Evolutionary conservation across 2,113 vertebrate species (phyloP), one percentile per base, ranked within the genome.

Genomic region (Xiphophorus couchianus): DNA sequence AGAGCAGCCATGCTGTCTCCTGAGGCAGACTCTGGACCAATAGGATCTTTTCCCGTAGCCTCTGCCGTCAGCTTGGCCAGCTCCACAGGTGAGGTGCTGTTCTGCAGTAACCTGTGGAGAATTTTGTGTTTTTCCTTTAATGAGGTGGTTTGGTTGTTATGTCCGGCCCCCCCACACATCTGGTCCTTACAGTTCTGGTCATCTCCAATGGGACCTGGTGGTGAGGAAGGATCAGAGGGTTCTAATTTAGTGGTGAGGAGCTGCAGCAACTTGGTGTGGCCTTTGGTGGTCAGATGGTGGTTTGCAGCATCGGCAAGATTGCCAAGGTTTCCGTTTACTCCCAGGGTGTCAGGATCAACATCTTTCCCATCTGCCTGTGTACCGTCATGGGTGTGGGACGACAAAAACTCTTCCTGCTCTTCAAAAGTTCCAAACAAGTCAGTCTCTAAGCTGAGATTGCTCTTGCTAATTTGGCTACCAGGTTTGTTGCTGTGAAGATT

Each of bases 111-210:
- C 93, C 96, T 95, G 94, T 99, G 98, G 93, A 99, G 97, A 89
- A 99, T 99, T 92, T 99, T 99, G 95, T 99, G 97, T 92, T 98
- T 99, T 94, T 99, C 97, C 94, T 98, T 99, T 88, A 99, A 93
- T 0, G 97, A 99, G 77, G 96, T 95, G 67, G 91, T 86, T 67
- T 93, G 91, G 82, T 71, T 88, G 77, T 84, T 80, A 1, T 68
- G 87, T 8, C 87, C 81, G 0, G 68, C 77, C 83, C 87, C 77
- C 83, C 87, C 81, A 0, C 83, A 90, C 82, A 85, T 74, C 69
- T 76, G 94, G 90, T 98, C 97, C 91, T 98, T 98, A 90, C 86
- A 94, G 65, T 67, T 79, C 63, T 82, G 89, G 19, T 98, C 97
- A 69, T 96, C 93, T 72, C 95, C 93, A 10, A 94, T 35, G 13